Evolutionary conservation across 2,113 vertebrate genomes (phyloP), one percentile per base, ranked within the genome.

Genomic region (Thermophis baileyi): DNA sequence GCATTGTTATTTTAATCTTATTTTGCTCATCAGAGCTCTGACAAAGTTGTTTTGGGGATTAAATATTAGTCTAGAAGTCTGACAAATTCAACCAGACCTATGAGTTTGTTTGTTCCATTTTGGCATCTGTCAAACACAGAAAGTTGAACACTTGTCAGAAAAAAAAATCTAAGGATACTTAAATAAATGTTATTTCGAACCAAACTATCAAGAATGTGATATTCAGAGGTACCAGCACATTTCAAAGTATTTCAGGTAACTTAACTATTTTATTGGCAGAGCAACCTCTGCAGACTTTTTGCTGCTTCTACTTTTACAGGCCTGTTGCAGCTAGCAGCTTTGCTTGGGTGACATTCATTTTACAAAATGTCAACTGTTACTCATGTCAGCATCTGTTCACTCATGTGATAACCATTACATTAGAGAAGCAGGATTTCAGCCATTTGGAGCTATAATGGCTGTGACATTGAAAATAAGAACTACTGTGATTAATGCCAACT

Each of bases 341-440:
- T 96, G 95, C 96, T 95, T 96, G 95, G 89, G 94, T 94, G 88
- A 86, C 90, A 94, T 89, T 97, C 47, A 96, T 96, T 93, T 96
- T 95, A 93, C 40, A 92, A 96, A 95, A 93, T 92, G 46, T 96
- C 96, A 96, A 53, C 85, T 94, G 96, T 90, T 96, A 90, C 92
- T 85, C 93, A 55, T 93, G 93, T 95, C 94, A 96, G 94, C 93
- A 92, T 94, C 92, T 96, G 95, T 89, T 97, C 95, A 94, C 93
- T 96, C 94, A 94, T 93, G 96, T 96, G 96, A 2, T 93, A 96
- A 94, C 90, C 94, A 35, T 95, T 95, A 93, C 89, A 96, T 95
- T 96, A 97, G 40, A 20, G 49, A 74, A 96, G 57, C 51, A 57
- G 88, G 86, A 95, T 95, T 95, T 96, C 94, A 96, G 89, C 35